These are phyloP conservation scores for Oppia nitens DNA, from an alignment of 1,140 invertebrate species.

Conservation along the genomic window DNA sequence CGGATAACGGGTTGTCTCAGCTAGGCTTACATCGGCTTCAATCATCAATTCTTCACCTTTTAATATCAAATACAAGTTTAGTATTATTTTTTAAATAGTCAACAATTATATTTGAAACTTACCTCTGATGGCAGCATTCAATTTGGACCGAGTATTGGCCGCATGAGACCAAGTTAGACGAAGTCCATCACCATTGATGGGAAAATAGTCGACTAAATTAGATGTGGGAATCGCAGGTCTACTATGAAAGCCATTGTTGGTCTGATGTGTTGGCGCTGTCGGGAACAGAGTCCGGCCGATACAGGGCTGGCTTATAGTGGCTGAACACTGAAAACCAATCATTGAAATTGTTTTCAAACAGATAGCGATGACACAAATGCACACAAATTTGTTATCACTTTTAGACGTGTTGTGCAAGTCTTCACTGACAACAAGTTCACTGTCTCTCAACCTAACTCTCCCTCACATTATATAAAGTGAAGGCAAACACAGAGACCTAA, in stretches of 20 bases:
- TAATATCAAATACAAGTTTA: conserved; percentile 9
- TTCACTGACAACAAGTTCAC: not conserved
- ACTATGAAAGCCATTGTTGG: not conserved
- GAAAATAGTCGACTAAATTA: conserved; percentile 22
- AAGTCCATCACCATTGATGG: conserved; percentile 21
- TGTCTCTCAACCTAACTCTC: not conserved
- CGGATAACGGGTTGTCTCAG: conserved; percentile 28
- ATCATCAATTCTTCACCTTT: conserved; percentile 59
- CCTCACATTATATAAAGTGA: not conserved
- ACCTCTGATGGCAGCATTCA: conserved; percentile 42
- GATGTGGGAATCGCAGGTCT: conserved; percentile 13
- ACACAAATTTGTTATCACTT: not conserved
- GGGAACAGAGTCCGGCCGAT: conserved; percentile 7
- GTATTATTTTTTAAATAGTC: not conserved
- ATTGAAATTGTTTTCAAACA: not conserved
- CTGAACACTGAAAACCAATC: conserved; percentile 18
- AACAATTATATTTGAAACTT: no score
- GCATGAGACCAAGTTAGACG: conserved; percentile 61
- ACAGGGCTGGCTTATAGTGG: conserved; percentile 13
- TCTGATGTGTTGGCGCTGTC: conserved; percentile 5
- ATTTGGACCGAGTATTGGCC: conserved; percentile 45
- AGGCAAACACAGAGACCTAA: not conserved
- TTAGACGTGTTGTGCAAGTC: no score
- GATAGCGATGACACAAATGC: not conserved
- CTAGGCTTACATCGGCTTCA: conserved; percentile 64